Evolutionary conservation across 2,888 invertebrate genomes (phyloP).

Genomic region (Tenthredo distinguenda): DNA sequence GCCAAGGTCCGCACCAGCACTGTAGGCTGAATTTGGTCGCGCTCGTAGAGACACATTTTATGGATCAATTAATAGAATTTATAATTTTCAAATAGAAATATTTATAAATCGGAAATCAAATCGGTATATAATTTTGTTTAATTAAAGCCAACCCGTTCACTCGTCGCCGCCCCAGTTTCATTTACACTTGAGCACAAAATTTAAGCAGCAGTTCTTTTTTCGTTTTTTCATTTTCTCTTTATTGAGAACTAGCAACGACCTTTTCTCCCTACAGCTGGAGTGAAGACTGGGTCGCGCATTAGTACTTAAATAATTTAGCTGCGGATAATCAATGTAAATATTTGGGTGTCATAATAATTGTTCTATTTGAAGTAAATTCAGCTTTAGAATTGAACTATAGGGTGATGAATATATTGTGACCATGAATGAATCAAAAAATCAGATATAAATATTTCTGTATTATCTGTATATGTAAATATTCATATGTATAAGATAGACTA

Average conservation of each 20-base stretch:
- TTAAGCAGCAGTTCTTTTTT: background rate
- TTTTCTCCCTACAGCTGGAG: constrained; percentile 15
- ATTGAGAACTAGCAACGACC: background rate
- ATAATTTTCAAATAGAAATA: background rate
- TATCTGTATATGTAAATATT: constrained; percentile 32
- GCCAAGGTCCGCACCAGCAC: constrained; percentile 56
- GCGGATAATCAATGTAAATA: constrained; percentile 45
- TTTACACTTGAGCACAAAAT: no score
- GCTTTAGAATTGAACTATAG: constrained; percentile 17
- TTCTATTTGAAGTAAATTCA: constrained; percentile 11
- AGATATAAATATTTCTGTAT: constrained; percentile 10
- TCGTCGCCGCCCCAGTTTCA: no score
- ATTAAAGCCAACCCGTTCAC: background rate
- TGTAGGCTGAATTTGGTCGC: background rate
- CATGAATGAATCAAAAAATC: constrained; percentile 36
- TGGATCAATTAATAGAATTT: background rate
- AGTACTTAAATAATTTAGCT: constrained; percentile 38
- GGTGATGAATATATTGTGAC: constrained; percentile 12
- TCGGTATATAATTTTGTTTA: background rate
- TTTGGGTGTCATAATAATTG: constrained; percentile 6
- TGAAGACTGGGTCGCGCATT: constrained; percentile 31
- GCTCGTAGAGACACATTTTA: background rate
- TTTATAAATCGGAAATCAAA: background rate
- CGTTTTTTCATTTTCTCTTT: background rate
- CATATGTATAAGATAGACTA: constrained; percentile 31